Percentiles rank a stretch among this genome's conserved stretches.
phyloP scores from a whole-genome alignment of 2,888 invertebrate genomes.

The Allophyes oxyacanthae region DNA sequence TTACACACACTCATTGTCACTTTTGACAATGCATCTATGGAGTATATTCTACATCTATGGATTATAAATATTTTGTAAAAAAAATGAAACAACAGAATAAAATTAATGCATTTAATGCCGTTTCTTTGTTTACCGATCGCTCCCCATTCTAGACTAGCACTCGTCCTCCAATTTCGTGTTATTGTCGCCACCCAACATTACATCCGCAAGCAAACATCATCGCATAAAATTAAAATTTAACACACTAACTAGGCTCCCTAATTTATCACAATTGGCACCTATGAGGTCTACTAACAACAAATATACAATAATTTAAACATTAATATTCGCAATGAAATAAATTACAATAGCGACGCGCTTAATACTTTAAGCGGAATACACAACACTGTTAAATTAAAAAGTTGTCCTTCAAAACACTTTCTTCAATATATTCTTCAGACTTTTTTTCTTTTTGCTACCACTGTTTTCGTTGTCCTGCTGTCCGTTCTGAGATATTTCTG shows the following conservation, averaged over 20 bases:
- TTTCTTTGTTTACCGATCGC: conserved; percentile 77
- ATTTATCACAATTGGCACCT: conserved; percentile 89
- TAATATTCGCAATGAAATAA: conserved; percentile 81
- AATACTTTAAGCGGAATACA: conserved; percentile 60
- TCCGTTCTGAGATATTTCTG: conserved; percentile 82
- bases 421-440: conserved; percentile 93
- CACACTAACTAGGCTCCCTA: conserved; percentile 81
- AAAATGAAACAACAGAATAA: conserved; percentile 72
- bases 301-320: conserved; percentile 75
- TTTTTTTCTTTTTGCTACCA: conserved; percentile 90
- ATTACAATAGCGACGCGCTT: conserved; percentile 76
- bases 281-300: conserved; percentile 81
- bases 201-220: conserved; percentile 67
- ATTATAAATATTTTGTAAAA: not conserved
- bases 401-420: conserved; percentile 92
- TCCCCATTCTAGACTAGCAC: conserved; percentile 69
- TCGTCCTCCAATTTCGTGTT: conserved; percentile 63
- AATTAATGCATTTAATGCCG: conserved; percentile 87
- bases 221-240: conserved; percentile 71
- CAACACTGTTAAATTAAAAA: conserved; percentile 56
- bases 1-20: too few relatives aligned
- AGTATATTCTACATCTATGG: too few relatives aligned
- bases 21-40: too few relatives aligned
- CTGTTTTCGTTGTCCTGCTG: conserved; percentile 70
- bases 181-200: conserved; percentile 64